Base-by-base conservation (phyloP, 2,888 invertebrate genomes). In the Drosophila pseudotalamancana region DNA sequence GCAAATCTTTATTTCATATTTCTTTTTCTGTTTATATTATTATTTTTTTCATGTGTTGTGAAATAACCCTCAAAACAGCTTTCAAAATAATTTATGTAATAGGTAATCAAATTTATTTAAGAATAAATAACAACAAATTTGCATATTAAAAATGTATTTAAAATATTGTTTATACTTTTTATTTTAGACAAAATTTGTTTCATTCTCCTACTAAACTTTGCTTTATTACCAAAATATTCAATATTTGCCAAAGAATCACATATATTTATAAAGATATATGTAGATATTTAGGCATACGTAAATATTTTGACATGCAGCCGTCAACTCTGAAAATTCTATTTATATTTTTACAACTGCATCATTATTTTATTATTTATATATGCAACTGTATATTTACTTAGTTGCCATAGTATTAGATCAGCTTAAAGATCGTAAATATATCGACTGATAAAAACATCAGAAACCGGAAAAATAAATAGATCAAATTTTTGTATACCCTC, bases 371-470 rank as follows among this genome's bases (percentile, higher is more conserved):
- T 12, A 19, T n/a, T 23, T 25, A n/a, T 18, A 32, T 23, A 5
- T 42, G 16, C 19, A 35, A 19, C 14, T n/a, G 9, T 2, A 4
- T 34, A 23, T 45, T 48, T 68, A 16, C 31, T 16, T 43, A 40
- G 35, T 12, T 40, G 35, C 8, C 21, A 25, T 21, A 29, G 31
- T 6, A 32, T 6, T 34, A 16, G 29, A 60, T 48, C 61, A 66
- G 68, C 66, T 65, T 66, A 65, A 48, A 43, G 4, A 27, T 11
- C 9, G 12, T 31, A 31, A 31, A 60, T 50, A 14, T 4, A 16
- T n/a, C 16, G 25, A 21, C 21, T 50, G 29, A 32, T 43, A 48
- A 42, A 12, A 25, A 25, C 2, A 19, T n/a, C 4, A 18, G 8
- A 4, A 8, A n/a, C 6, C 5, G 37, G n/a, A n/a, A 19, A 25